phyloP scores from a whole-genome alignment of 2,888 invertebrate genomes.

The Heliconius sara region DNA sequence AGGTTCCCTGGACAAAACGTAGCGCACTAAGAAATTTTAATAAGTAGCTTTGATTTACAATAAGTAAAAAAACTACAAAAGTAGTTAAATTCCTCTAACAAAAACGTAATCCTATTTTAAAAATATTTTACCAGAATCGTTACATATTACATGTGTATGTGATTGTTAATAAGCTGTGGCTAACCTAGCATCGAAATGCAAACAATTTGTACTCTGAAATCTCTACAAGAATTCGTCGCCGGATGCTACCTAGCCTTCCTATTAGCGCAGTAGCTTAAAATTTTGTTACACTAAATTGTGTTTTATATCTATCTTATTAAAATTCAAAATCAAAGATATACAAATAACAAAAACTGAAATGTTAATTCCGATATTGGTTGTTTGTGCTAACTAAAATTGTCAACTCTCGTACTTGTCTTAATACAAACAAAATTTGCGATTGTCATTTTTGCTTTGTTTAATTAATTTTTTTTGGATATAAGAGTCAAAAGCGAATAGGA shows the following conservation, averaged over 20 bases:
- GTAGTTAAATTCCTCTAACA: neutral
- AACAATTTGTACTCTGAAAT: slow-evolving; percentile 42
- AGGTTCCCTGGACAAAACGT: too few species aligned
- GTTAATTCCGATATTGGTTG: slow-evolving; percentile 29
- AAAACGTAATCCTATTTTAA: neutral
- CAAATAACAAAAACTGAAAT: slow-evolving; percentile 16
- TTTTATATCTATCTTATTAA: neutral
- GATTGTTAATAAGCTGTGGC: neutral
- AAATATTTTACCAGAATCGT: neutral
- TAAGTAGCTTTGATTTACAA: too few species aligned
- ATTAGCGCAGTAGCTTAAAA: slow-evolving; percentile 37
- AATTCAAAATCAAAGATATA: neutral
- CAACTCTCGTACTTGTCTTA: slow-evolving; percentile 3
- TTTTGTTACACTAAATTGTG: neutral
- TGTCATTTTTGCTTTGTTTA: neutral
- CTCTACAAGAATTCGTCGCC: slow-evolving; percentile 42
- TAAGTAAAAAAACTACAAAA: too few species aligned
- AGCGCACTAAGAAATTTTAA: too few species aligned
- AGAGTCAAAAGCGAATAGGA: neutral
- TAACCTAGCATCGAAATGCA: slow-evolving; percentile 37
- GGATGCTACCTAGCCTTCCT: slow-evolving; percentile 31
- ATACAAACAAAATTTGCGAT: neutral
- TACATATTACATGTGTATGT: neutral
- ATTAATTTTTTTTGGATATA: neutral
- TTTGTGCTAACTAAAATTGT: slow-evolving; percentile 22